Evolutionary conservation across 2,113 vertebrate genomes (phyloP), one percentile per base, ranked within the genome.

Genomic region (Ptilonorhynchus violaceus): DNA sequence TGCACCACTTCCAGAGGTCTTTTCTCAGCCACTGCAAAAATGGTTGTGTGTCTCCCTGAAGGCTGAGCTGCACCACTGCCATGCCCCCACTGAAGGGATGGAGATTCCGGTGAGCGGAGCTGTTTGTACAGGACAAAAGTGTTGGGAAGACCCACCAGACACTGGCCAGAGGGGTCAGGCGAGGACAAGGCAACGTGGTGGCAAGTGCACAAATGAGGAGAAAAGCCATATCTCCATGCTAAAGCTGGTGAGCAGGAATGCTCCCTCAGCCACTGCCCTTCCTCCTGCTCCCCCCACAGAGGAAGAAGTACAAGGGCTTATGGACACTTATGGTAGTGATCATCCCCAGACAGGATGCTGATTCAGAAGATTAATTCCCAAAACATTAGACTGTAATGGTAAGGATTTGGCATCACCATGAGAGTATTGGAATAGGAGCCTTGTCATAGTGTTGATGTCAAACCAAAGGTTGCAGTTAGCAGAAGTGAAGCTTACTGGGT

Each of bases 201-300:
- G 9, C 16, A 39, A n/a, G 41, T 22, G 62, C 5, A 27, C 50
- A 70, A 70, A 41, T 46, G 28, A 72, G n/a, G 15, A 62, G 25
- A 88, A 88, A 85, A 82, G 28, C 22, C 1, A 0, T 15, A 22
- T 35, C 15, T 67, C 66, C 13, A 5, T 13, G 20, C 18, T 53
- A 49, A 53, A 74, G 19, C 37, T 92, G 60, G 21, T 1, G 8
- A 88, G 22, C 15, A 69, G 37, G 16, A 42, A 13, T 55, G 21
- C 5, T 64, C 15, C 33, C 23, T 13, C 64, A 63, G 49, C 12
- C 22, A 17, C 19, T 46, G 60, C 18, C 53, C 10, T 83, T 59
- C 28, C 49, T 77, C 30, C 47, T 35, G 31, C 25, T 82, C 31
- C 46, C 37, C 15, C 39, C 19, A 30, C 0, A 0, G 28, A 70